Evolutionary conservation across 2,888 invertebrate species (phyloP).

Genomic region (Mactromeris polynyma): DNA sequence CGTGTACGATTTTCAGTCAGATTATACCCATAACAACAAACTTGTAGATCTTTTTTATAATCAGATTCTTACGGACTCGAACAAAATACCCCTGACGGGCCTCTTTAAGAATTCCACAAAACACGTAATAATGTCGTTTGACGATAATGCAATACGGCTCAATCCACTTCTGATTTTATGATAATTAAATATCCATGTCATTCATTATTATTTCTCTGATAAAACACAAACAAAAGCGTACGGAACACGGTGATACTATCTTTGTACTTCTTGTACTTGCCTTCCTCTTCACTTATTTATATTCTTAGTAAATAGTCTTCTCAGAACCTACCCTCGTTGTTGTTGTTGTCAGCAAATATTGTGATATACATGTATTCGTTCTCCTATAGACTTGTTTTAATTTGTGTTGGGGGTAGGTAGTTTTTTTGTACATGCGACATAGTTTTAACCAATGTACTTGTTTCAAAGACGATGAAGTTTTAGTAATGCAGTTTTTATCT

Average conservation of each 20-base stretch:
- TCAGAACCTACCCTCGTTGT: neutral
- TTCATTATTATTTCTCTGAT: conserved; percentile 28
- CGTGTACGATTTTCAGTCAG: too few relatives aligned
- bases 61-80: neutral
- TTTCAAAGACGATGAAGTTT: too few relatives aligned
- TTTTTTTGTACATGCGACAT: too few relatives aligned
- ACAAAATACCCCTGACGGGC: neutral
- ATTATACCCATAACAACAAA: too few relatives aligned
- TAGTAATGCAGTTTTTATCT: too few relatives aligned
- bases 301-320: conserved; percentile 3
- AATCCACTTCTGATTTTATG: neutral
- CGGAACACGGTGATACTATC: conserved; percentile 21
- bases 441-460: too few relatives aligned
- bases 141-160: conserved; percentile 22
- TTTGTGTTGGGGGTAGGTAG: neutral
- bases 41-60: neutral
- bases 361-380: neutral
- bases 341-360: conserved; percentile 12
- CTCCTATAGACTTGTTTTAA: neutral
- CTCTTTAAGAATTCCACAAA: conserved; percentile 1
- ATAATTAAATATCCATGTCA: conserved; percentile 37
- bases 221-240: conserved; percentile 29
- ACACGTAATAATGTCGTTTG: conserved; percentile 1
- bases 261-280: neutral
- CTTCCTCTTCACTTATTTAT: neutral